Evolutionary conservation across 1,140 invertebrate species (phyloP), one percentile per base, ranked within the genome.

Genomic region (Aradophagus sp.): DNA sequence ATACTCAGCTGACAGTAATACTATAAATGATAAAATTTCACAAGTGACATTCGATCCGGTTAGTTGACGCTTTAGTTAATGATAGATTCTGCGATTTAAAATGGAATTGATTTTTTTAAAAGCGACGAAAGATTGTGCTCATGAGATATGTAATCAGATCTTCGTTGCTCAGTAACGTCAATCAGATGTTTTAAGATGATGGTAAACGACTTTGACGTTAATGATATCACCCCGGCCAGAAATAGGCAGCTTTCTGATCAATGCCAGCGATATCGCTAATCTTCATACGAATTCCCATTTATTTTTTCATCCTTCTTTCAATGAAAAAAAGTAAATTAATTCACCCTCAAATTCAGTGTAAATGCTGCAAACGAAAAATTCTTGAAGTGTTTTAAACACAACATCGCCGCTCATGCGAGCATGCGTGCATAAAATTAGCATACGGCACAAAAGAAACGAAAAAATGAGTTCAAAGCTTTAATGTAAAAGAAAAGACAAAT

Each of bases 71-170:
- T 17, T 59, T 48, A 36, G 34, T 11, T 8, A 29, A 13, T 53
- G 35, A 59, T 59, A 55, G 68, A 65, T 59, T 71, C 35, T 38
- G 31, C 36, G 68, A 71, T 65, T 63, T 59, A 47, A 65, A 59
- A 58, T 71, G 68, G 61, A 71, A 71, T 71, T 71, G 68, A 71
- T 71, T 71, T 59, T 59, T 71, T 71, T 65, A 65, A 65, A 71
- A 65, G 59, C 48, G 55, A 23, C 20, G 53, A 63, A 70, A 58
- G 67, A 63, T 63, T 42, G 31, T 48, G 36, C 19, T 10, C 41
- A 17, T 36, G 35, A 61, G 67, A 71, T 71, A 71, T 47, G 67
- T 65, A 71, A 71, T 71, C 68, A 44, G 68, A 71, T 71, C 53
- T 59, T 48, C 23, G 42, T n/a, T 55, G 53, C 34, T 63, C 31